Evolutionary conservation across 1,140 invertebrate genomes (phyloP).

Genomic region (Xylocopa sonorina): DNA sequence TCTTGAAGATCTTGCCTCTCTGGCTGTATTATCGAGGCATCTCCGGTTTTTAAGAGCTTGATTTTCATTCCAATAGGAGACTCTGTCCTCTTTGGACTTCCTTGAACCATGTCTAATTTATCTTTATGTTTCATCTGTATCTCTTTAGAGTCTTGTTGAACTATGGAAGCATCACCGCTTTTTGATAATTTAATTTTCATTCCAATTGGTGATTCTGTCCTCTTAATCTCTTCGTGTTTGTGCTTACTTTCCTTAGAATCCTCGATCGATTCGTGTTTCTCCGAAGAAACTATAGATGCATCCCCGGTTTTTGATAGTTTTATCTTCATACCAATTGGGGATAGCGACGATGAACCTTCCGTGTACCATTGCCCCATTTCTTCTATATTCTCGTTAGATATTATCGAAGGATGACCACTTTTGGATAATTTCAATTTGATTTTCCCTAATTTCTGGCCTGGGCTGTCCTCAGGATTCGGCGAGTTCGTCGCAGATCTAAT

Average conservation of each 20-base stretch:
- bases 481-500: constrained; percentile 79
- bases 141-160: constrained; percentile 69
- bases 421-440: constrained; percentile 80
- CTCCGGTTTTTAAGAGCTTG: constrained; percentile 78
- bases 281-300: constrained; percentile 68
- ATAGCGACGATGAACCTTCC: constrained; percentile 73
- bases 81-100: constrained; percentile 66
- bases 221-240: constrained; percentile 70
- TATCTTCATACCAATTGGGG: constrained; percentile 79
- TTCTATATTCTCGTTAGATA: constrained; percentile 76
- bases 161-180: constrained; percentile 71
- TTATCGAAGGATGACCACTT: constrained; percentile 79
- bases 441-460: constrained; percentile 79
- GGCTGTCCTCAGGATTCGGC: constrained; percentile 80
- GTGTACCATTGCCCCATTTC: constrained; percentile 73
- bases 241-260: constrained; percentile 63
- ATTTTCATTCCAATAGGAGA: constrained; percentile 80
- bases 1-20: constrained; percentile 53
- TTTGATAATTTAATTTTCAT: constrained; percentile 76
- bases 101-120: constrained; percentile 61
- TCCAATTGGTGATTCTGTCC: constrained; percentile 71
- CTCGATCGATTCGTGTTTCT: constrained; percentile 69
- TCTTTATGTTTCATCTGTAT: constrained; percentile 61
- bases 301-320: constrained; percentile 77
- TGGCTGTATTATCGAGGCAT: constrained; percentile 77